Evolutionary conservation across 2,113 vertebrate genomes (phyloP).

Genomic region (Petromus typicus): DNA sequence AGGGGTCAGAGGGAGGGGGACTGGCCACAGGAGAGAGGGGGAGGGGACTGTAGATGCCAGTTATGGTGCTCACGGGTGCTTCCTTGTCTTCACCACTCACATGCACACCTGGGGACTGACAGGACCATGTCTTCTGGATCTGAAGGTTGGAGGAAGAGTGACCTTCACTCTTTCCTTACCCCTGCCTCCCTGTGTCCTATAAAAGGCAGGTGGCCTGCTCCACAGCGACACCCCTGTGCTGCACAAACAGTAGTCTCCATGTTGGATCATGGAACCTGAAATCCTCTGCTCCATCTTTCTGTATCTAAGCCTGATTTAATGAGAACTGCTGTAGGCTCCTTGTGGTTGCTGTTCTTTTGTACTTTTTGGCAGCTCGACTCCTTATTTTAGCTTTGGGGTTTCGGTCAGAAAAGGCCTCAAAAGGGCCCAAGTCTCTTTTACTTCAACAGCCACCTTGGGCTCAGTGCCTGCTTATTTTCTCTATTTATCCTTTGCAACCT

Average conservation of each 20-base stretch:
- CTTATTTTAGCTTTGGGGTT: not conserved
- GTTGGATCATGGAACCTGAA: no score
- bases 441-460: not conserved
- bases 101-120: rapidly evolving
- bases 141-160: not conserved
- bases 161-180: not conserved
- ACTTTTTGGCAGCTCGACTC: not conserved
- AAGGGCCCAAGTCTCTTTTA: not conserved
- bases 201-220: not conserved
- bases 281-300: not conserved
- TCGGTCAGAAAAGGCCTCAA: not conserved
- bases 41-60: no score
- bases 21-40: not conserved
- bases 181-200: not conserved
- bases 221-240: not conserved
- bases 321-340: not conserved
- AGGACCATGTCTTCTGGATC: not conserved
- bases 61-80: no score
- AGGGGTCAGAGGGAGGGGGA: not conserved
- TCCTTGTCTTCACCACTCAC: not conserved
- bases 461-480: not conserved
- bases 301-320: not conserved
- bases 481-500: conserved; percentile 27
- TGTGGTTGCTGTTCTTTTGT: conserved; percentile 16
- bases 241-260: no score